These are phyloP conservation scores for Ophion ventricosus DNA, from an alignment of 2,888 invertebrate genomes.

Conservation along the genomic window DNA sequence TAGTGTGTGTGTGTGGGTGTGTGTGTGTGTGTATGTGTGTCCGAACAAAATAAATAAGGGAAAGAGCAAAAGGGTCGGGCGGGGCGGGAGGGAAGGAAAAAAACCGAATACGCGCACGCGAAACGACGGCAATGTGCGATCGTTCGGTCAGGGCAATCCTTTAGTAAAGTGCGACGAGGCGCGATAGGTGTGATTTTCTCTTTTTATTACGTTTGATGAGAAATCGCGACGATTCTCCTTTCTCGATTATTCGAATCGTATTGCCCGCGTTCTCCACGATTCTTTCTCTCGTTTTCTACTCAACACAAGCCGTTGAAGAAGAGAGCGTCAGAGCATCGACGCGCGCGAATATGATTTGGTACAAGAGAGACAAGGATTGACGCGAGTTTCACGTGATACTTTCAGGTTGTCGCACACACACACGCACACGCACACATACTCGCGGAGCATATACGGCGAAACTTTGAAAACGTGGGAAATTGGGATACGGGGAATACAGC, in stretches of 20 bases:
- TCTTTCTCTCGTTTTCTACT: not conserved
- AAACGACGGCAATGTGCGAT: not conserved
- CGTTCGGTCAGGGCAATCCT: not conserved
- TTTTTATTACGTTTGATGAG: not conserved
- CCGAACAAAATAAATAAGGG: not conserved
- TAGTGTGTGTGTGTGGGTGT: slow-evolving; percentile 9
- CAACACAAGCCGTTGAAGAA: not conserved
- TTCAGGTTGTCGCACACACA: slow-evolving; percentile 2
- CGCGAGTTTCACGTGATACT: slow-evolving; percentile 34
- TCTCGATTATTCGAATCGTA: slow-evolving; percentile 1
- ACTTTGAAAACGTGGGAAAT: slow-evolving; percentile 13
- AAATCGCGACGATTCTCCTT: slow-evolving; percentile 14
- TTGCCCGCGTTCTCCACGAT: not conserved
- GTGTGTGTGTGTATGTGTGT: too few relatives aligned
- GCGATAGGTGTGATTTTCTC: not conserved
- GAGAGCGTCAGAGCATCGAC: not conserved
- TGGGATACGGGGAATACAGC: not conserved
- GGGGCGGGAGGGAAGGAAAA: not conserved
- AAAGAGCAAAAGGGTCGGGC: not conserved
- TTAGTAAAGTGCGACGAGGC: slow-evolving; percentile 13
- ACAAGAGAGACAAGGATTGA: slow-evolving; percentile 7
- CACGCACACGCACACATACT: not conserved
- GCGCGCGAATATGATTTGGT: not conserved
- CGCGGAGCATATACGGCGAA: not conserved
- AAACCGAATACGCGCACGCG: not conserved